Base-by-base conservation (phyloP, 2,113 vertebrate genomes). In the Salminus brasiliensis region DNA sequence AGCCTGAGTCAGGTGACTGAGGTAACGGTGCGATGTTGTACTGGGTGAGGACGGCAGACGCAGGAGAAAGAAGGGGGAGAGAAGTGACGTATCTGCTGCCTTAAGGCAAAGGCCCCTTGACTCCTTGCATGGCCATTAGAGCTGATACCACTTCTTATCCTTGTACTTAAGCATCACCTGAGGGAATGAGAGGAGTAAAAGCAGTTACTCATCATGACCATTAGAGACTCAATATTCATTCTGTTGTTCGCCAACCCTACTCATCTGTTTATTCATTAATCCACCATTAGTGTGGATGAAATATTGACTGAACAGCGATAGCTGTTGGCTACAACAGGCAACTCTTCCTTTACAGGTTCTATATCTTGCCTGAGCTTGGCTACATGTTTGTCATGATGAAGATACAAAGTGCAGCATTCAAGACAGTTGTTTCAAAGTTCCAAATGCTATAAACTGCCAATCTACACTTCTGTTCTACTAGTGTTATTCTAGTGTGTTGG, bases 101-200 rank as follows among this genome's bases (percentile, higher is more conserved):
- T 30, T 65, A 71, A 83, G 43, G 83, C 82, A 79, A 83, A 89
- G 89, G 88, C 85, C 63, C 52, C 52, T n/a, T 25, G 39, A 80
- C 83, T 84, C 76, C 71, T 57, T 85, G 76, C 21, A 72, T 73
- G 87, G 83, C 85, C 88, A 93, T 99, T 95, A 99, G 94, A 99
- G 96, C 86, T 99, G 98, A 93, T 99, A 99, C 98, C 98, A 99
- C 91, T 99, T 99, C 90, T 98, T 99, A 90, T 99, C 98, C 94
- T 98, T 99, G 93, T 96, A 98, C 90, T 99, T 99, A 89, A 97
- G 83, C 98, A 99, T 99, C 94, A 98, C 96, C 98, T 99, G 85
- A 69, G 27, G 74, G 30, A 34, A 34, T 39, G 30, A 65, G 32
- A 43, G 41, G 69, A 52, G 4, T 0, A 3, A 27, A 18, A 78